Conservation (phyloP, 2,797 vertebrate species). For the Xenopus petersii region DNA sequence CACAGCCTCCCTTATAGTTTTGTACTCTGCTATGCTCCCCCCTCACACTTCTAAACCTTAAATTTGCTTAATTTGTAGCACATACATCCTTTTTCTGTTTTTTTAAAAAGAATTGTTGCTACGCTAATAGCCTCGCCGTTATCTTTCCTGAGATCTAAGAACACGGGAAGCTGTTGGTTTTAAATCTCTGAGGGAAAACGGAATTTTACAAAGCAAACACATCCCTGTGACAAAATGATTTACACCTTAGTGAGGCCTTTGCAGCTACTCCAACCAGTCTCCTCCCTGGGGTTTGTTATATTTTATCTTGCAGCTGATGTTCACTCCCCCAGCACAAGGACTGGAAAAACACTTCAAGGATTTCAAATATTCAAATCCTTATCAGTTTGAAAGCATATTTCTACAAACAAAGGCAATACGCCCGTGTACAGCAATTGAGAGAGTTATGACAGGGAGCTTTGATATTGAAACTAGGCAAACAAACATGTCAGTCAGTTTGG, state of each 20-base stretch:
- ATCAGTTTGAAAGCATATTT: conserved; percentile 21
- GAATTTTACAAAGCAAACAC: conserved; percentile 27
- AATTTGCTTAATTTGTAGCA: too few relatives aligned
- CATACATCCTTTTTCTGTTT: too few relatives aligned
- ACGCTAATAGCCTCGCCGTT: background rate
- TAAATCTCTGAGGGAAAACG: conserved; percentile 21
- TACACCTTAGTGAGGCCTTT: conserved; percentile 16
- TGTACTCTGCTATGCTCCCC: too few relatives aligned
- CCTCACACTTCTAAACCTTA: too few relatives aligned
- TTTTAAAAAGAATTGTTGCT: too few relatives aligned
- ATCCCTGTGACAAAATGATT: conserved; percentile 34
- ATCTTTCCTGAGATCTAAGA: conserved; percentile 6
- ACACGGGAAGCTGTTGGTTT: conserved; percentile 5
- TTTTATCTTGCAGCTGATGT: conserved; percentile 20
- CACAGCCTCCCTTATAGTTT: too few relatives aligned
- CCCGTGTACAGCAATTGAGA: too few relatives aligned
- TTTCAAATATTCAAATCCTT: background rate
- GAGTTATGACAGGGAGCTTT: background rate
- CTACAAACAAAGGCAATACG: background rate
- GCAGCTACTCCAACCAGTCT: conserved; percentile 21
- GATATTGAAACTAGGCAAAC: too few relatives aligned
- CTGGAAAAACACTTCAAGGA: conserved; percentile 5
- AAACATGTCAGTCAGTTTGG: too few relatives aligned
- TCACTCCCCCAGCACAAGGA: conserved; percentile 1
- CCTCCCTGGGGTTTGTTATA: conserved; percentile 22